These are phyloP conservation scores for Oophaga sylvatica DNA, from an alignment of 2,797 vertebrate species.

Conservation along the genomic window DNA sequence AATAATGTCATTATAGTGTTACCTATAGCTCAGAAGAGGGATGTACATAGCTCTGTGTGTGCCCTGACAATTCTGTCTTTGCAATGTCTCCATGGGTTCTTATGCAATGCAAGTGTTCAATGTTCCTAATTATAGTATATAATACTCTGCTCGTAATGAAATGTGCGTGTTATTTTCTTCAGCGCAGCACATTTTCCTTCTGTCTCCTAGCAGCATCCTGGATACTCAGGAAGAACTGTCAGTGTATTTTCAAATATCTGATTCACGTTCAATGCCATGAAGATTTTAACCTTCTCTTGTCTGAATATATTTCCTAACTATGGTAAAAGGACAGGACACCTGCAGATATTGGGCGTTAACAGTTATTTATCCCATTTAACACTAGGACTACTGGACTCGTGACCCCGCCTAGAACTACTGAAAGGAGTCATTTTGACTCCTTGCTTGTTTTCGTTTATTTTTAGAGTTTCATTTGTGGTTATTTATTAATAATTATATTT, in stretches of 20 bases:
- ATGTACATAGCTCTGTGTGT: neutral
- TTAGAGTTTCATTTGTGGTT: too few species aligned
- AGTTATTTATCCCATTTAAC: conserved; percentile 21
- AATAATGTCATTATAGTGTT: neutral
- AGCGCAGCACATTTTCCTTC: conserved; percentile 52
- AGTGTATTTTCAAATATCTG: conserved; percentile 52
- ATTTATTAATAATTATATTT: too few species aligned
- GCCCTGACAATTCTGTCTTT: neutral
- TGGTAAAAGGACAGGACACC: neutral
- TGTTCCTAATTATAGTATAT: conserved; percentile 59
- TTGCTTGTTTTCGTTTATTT: too few species aligned
- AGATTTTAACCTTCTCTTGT: conserved; percentile 46
- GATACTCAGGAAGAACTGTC: conserved; percentile 50
- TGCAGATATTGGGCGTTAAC: neutral
- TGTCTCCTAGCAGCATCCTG: conserved; percentile 60
- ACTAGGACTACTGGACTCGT: too few species aligned
- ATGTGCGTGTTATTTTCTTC: conserved; percentile 50
- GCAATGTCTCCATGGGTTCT: conserved; percentile 16
- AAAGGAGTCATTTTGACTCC: too few species aligned
- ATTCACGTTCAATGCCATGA: conserved; percentile 41
- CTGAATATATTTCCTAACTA: conserved; percentile 2
- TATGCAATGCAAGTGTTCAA: conserved; percentile 27
- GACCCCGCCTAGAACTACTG: too few species aligned
- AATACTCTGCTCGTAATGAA: conserved; percentile 42
- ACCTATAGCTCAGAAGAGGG: neutral